These are phyloP conservation scores for Chrysodeixis includens DNA, from an alignment of 2,888 invertebrate species.

Conservation along the genomic window DNA sequence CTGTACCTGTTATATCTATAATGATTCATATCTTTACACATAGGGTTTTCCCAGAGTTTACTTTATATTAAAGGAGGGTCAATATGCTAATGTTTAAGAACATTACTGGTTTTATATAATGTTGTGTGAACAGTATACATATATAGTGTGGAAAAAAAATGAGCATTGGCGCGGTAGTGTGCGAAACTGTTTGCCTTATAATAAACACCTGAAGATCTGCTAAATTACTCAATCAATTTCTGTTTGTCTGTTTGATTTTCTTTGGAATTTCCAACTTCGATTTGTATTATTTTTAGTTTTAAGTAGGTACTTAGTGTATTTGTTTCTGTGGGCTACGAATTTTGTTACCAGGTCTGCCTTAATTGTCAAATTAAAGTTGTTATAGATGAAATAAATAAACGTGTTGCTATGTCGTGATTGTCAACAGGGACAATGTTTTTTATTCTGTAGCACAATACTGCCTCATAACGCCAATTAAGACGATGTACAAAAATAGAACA, in stretches of 20 bases:
- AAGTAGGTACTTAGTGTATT: background rate
- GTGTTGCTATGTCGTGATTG: background rate
- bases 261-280: background rate
- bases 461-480: constrained; percentile 51
- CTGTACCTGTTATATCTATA: background rate
- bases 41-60: constrained; percentile 1
- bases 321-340: background rate
- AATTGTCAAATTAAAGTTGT: background rate
- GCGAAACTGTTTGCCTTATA: constrained; percentile 4
- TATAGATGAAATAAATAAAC: background rate
- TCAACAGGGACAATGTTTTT: constrained; percentile 23
- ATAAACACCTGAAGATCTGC: constrained; percentile 4
- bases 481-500: constrained; percentile 47
- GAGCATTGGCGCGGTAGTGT: background rate
- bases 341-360: background rate
- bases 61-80: constrained; percentile 2
- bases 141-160: background rate
- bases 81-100: constrained; percentile 5
- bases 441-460: constrained; percentile 28
- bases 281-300: background rate
- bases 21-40: background rate
- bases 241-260: background rate
- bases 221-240: constrained; percentile 4
- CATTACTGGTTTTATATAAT: constrained; percentile 5
- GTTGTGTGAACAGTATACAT: background rate